Conservation (phyloP, 2,797 vertebrate species). For the Eupleurogrammus muticus region DNA sequence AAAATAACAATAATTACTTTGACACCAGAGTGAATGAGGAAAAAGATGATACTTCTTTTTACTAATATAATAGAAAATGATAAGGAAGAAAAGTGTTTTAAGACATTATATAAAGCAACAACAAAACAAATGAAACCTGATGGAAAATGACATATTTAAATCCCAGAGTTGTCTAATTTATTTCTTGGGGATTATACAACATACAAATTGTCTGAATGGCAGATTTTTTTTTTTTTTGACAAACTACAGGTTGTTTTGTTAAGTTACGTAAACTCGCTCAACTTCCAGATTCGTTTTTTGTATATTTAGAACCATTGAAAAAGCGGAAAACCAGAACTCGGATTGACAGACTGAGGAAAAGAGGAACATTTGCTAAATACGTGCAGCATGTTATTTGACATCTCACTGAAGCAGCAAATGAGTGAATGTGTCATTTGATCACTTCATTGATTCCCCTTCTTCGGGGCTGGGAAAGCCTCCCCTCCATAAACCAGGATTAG, state of each 20-base stretch:
- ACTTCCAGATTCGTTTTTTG: background rate
- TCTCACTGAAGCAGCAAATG: conserved; percentile 76
- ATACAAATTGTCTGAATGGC: no score
- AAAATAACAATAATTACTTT: no score
- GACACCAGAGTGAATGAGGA: no score
- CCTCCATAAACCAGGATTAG: conserved; percentile 51
- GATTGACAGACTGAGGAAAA: conserved; percentile 8
- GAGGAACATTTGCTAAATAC: conserved; percentile 36
- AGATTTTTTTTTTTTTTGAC: no score
- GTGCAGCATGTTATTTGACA: conserved; percentile 62
- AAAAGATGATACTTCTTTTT: no score
- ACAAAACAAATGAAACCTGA: no score
- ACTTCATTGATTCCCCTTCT: conserved; percentile 64
- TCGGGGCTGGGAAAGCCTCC: conserved; percentile 44
- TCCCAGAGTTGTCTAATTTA: background rate
- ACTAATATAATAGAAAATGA: no score
- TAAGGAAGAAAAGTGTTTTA: no score
- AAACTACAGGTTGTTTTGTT: background rate
- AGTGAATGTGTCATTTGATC: conserved; percentile 65
- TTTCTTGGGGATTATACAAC: background rate
- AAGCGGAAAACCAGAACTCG: background rate
- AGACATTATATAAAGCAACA: no score
- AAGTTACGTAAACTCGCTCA: background rate
- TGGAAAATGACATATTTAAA: no score
- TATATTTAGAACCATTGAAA: background rate